A percentile compares a stretch with the other conserved stretches of the same genome.
phyloP scores from a whole-genome alignment of 1,140 invertebrate species.

The Dendrolimus punctatus region DNA sequence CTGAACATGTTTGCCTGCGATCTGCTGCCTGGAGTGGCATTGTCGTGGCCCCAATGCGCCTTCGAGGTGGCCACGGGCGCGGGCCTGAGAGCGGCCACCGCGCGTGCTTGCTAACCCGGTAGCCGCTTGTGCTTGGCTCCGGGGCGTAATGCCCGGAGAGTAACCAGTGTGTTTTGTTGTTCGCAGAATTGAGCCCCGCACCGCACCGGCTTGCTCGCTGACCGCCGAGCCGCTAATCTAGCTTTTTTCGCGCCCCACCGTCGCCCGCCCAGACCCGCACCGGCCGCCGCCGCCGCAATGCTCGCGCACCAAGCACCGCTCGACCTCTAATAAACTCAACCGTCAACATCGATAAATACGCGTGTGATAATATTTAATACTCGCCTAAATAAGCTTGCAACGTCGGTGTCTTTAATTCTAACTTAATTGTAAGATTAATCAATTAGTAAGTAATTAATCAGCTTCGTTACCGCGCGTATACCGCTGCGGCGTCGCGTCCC shows the following conservation, averaged over 20 bases:
- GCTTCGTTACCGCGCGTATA: slow-evolving; percentile 25
- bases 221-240: slow-evolving; percentile 68
- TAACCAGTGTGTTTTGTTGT: slow-evolving; percentile 72
- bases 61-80: slow-evolving; percentile 16
- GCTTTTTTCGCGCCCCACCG: slow-evolving; percentile 65
- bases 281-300: slow-evolving; percentile 57
- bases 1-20: slow-evolving; percentile 18
- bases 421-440: slow-evolving; percentile 62
- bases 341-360: slow-evolving; percentile 67
- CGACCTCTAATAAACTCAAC: slow-evolving; percentile 65
- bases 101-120: slow-evolving; percentile 63
- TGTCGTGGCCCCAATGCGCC: background rate
- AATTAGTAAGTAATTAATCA: slow-evolving; percentile 36
- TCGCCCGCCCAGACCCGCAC: slow-evolving; percentile 54
- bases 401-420: slow-evolving; percentile 66
- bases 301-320: slow-evolving; percentile 65
- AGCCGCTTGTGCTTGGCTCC: slow-evolving; percentile 66
- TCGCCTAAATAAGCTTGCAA: slow-evolving; percentile 68
- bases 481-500: slow-evolving; percentile 12
- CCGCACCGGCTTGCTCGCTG: slow-evolving; percentile 68
- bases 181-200: slow-evolving; percentile 70
- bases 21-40: slow-evolving; percentile 13
- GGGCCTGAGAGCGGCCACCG: slow-evolving; percentile 40
- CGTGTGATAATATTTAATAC: slow-evolving; percentile 70
- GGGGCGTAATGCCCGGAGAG: slow-evolving; percentile 50